phyloP scores from a whole-genome alignment of 2,113 vertebrate species.

The Mastomys natalensis region DNA sequence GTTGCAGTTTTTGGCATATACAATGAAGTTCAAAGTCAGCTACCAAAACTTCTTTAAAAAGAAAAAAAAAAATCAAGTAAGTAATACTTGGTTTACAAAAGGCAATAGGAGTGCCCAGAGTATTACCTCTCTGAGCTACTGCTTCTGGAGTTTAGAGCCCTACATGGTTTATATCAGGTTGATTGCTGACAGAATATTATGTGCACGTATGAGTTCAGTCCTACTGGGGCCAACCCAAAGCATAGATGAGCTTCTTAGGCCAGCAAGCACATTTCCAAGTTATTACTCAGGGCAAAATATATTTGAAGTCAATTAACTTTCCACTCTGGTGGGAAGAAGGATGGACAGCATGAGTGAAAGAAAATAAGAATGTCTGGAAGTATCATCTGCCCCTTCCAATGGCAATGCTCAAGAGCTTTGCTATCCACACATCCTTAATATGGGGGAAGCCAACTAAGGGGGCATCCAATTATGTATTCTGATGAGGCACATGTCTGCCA shows the following conservation, averaged over 20 bases:
- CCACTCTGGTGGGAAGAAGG: slow-evolving; percentile 61
- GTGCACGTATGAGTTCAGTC: slow-evolving; percentile 43
- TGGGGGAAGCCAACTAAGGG: slow-evolving; percentile 16
- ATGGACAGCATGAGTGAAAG: slow-evolving; percentile 52
- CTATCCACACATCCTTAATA: slow-evolving; percentile 42
- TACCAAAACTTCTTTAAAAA: slow-evolving; percentile 4
- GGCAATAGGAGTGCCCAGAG: background rate
- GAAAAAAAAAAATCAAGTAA: background rate
- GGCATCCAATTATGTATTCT: slow-evolving; percentile 15
- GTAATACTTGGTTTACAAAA: slow-evolving; percentile 52
- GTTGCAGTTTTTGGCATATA: background rate
- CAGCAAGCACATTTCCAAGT: slow-evolving; percentile 72
- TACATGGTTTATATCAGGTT: slow-evolving; percentile 54
- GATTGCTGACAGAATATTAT: slow-evolving; percentile 56
- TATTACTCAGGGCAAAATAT: slow-evolving; percentile 68
- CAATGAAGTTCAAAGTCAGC: slow-evolving; percentile 21
- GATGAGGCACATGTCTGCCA: background rate
- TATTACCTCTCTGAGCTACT: slow-evolving; percentile 44
- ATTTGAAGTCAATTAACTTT: slow-evolving; percentile 72
- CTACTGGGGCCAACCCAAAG: slow-evolving; percentile 43
- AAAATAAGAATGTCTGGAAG: slow-evolving; percentile 34
- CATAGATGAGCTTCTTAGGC: slow-evolving; percentile 64
- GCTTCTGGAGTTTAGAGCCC: slow-evolving; percentile 57
- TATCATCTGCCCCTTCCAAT: slow-evolving; percentile 32
- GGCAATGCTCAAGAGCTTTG: slow-evolving; percentile 52